A percentile compares a stretch with the other conserved stretches of the same genome.
Conservation (phyloP, 2,888 invertebrate genomes). For the Morinoia aosen region DNA sequence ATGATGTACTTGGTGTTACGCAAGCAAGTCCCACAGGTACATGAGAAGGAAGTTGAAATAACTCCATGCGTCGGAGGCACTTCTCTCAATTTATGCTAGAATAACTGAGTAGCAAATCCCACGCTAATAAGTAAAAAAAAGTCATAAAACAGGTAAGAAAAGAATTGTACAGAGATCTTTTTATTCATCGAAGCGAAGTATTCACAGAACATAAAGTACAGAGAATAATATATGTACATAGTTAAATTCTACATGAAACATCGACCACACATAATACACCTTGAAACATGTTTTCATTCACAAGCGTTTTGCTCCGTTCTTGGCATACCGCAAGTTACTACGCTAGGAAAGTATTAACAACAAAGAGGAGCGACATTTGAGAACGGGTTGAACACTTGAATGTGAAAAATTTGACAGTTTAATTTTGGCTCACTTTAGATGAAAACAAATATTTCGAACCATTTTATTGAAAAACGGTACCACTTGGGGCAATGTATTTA, state of each 20-base stretch:
- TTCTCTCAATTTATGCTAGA: no score
- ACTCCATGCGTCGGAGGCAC: no score
- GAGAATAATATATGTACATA: not conserved
- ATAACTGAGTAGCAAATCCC: no score
- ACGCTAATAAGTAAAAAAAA: no score
- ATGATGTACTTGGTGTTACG: no score
- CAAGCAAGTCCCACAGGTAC: no score
- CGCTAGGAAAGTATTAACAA: not conserved
- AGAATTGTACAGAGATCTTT: not conserved
- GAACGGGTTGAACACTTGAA: not conserved
- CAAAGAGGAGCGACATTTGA: not conserved
- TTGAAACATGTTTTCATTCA: not conserved
- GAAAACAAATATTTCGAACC: not conserved
- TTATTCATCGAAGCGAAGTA: slow-evolving; percentile 40
- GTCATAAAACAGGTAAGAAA: not conserved
- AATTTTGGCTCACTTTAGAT: not conserved
- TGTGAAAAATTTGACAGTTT: not conserved
- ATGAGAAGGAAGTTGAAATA: no score
- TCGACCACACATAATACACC: not conserved
- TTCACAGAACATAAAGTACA: slow-evolving; percentile 13
- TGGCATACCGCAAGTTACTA: not conserved
- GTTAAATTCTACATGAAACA: not conserved
- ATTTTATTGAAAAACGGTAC: not conserved
- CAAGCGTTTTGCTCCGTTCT: not conserved
- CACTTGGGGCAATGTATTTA: not conserved